These are phyloP conservation scores for Ypsolopha scabrella DNA, from an alignment of 2,888 invertebrate species.

Conservation along the genomic window DNA sequence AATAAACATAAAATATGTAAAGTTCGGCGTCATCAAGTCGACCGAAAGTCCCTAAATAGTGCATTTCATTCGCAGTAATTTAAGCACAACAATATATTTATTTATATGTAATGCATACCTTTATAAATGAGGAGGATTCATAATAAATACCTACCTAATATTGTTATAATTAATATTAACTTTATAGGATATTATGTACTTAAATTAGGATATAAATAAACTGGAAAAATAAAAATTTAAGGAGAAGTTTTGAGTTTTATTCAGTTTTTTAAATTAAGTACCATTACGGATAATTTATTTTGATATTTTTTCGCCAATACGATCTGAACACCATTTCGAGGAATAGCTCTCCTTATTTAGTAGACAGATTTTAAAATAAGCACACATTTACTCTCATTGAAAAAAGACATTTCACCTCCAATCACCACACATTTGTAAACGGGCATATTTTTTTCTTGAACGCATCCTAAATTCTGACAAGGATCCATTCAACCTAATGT, in stretches of 20 bases:
- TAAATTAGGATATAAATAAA: slow-evolving; percentile 58
- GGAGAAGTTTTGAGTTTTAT: slow-evolving; percentile 33
- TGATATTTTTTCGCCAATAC: too few species aligned
- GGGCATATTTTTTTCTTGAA: too few species aligned
- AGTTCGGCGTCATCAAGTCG: slow-evolving; percentile 10
- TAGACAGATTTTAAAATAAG: too few species aligned
- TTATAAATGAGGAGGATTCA: slow-evolving; percentile 42
- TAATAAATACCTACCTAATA: slow-evolving; percentile 60
- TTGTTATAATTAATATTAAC: slow-evolving; percentile 60
- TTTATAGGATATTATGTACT: slow-evolving; percentile 50
- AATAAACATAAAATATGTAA: slow-evolving; percentile 5
- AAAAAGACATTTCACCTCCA: too few species aligned
- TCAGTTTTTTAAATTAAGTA: slow-evolving; percentile 1
- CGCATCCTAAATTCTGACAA: too few species aligned
- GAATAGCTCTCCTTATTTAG: too few species aligned
- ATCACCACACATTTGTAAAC: too few species aligned
- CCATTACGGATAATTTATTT: too few species aligned
- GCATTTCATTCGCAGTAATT: slow-evolving; percentile 62
- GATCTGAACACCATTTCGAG: too few species aligned
- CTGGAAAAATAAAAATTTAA: slow-evolving; percentile 63
- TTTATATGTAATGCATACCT: slow-evolving; percentile 29
- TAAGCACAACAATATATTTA: slow-evolving; percentile 50
- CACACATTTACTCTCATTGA: too few species aligned
- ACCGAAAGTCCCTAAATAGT: slow-evolving; percentile 55
- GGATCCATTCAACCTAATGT: too few species aligned